Evolutionary conservation across 1,140 invertebrate genomes (phyloP).

Genomic region (Drosophila sulfurigaster): DNA sequence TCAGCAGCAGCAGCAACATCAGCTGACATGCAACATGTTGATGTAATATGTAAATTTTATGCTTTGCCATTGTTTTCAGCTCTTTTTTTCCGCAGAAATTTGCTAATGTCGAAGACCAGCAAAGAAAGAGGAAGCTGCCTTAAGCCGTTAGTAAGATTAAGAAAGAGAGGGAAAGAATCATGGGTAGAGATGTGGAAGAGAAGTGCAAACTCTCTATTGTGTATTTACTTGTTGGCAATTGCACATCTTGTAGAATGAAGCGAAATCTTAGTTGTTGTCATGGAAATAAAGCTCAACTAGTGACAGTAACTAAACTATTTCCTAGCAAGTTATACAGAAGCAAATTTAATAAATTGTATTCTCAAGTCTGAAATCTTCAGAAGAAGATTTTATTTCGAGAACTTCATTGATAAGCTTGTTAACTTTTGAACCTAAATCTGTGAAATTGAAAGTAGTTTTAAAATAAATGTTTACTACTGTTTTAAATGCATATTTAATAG

Average conservation of each 20-base stretch:
- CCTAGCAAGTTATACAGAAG: too few species aligned
- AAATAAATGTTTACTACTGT: background rate
- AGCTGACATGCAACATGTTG: conserved; percentile 74
- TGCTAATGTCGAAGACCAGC: conserved; percentile 37
- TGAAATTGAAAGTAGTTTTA: background rate
- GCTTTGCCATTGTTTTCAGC: conserved; percentile 66
- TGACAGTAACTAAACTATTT: background rate
- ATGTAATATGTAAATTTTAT: conserved; percentile 77
- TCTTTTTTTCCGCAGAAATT: conserved; percentile 62
- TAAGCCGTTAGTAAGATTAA: conserved; percentile 11
- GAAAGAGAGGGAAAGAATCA: background rate
- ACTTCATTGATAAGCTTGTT: background rate
- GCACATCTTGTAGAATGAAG: background rate
- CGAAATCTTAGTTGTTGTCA: background rate
- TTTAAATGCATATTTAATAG: background rate
- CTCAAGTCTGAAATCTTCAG: too few species aligned
- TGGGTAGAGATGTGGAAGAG: background rate
- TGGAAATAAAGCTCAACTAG: background rate
- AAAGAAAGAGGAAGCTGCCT: conserved; percentile 20
- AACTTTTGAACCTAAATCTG: background rate
- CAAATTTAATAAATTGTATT: too few species aligned
- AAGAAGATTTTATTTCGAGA: too few species aligned
- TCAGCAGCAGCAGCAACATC: conserved; percentile 22
- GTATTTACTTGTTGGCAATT: conserved; percentile 3
- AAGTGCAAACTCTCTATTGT: background rate